phyloP scores from a whole-genome alignment of 2,888 invertebrate species.

The Operophtera brumata region DNA sequence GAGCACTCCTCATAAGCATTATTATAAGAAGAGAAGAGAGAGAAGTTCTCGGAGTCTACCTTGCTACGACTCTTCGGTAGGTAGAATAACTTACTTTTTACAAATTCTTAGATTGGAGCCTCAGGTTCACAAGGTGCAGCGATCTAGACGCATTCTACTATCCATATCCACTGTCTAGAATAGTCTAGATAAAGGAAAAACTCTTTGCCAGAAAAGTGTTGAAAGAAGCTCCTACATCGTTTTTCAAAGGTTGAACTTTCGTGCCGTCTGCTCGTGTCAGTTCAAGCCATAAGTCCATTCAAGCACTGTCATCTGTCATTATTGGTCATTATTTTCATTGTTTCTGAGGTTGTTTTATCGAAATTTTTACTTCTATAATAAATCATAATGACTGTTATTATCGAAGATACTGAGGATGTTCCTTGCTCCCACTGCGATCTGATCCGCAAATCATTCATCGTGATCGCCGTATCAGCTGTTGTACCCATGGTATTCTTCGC shows the following conservation, averaged over 20 bases:
- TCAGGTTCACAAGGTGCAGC: constrained; percentile 8
- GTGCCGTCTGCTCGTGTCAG: too few species aligned
- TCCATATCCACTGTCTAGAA: not conserved
- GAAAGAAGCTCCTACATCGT: too few species aligned
- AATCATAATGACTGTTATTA: constrained; percentile 42
- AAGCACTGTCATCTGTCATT: too few species aligned
- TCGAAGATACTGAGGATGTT: constrained; percentile 52
- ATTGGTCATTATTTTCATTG: too few species aligned
- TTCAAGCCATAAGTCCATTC: too few species aligned
- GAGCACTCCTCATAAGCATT: too few species aligned
- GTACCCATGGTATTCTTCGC: constrained; percentile 58
- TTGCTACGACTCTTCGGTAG: not conserved
- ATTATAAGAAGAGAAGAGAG: too few species aligned
- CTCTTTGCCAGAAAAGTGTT: too few species aligned
- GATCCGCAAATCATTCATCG: constrained; percentile 47
- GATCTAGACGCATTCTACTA: constrained; percentile 5
- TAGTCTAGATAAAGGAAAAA: not conserved
- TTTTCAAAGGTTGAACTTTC: too few species aligned
- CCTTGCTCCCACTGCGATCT: constrained; percentile 51
- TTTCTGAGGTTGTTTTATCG: too few species aligned
- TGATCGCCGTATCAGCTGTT: constrained; percentile 58
- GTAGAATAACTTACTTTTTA: constrained; percentile 7
- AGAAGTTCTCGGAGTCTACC: too few species aligned
- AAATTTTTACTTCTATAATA: not conserved
- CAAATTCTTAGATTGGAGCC: constrained; percentile 14